A percentile compares a stretch with the other conserved stretches of the same genome.
phyloP scores from a whole-genome alignment of 1,140 invertebrate genomes.

The Zeugodacus cucurbitae region DNA sequence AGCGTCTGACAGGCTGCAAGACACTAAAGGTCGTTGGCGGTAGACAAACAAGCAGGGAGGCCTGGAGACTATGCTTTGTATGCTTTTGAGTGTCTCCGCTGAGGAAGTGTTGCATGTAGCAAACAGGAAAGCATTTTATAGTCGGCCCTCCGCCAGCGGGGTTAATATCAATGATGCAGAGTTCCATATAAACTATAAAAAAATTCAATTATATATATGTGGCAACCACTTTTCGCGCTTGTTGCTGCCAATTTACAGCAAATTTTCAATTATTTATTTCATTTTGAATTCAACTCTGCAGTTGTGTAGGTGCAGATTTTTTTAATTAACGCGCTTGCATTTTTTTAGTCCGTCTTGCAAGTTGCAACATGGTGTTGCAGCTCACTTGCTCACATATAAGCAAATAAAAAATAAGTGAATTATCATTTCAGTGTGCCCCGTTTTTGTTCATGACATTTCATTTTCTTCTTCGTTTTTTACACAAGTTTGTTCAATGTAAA shows the following conservation, averaged over 20 bases:
- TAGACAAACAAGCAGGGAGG: background rate
- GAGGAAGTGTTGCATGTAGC: background rate
- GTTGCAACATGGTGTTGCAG: background rate
- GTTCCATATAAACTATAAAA: too few species aligned
- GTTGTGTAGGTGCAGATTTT: background rate
- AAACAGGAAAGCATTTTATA: background rate
- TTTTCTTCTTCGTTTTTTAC: background rate
- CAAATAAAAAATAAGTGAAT: background rate
- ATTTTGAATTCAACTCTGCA: background rate
- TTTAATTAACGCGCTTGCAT: conserved; percentile 22
- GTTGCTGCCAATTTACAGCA: conserved; percentile 10
- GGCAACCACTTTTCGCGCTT: background rate
- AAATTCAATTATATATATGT: background rate
- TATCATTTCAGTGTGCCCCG: background rate
- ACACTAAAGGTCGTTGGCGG: background rate
- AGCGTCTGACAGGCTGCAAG: background rate
- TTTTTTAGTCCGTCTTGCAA: background rate
- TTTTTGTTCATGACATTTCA: background rate
- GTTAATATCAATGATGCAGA: too few species aligned
- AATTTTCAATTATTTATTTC: background rate
- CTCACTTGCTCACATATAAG: background rate
- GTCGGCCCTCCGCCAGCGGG: too few species aligned
- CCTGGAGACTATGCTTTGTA: background rate
- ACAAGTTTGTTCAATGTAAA: background rate
- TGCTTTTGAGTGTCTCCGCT: background rate